Evolutionary conservation across 1,140 invertebrate genomes (phyloP).

Genomic region (Drosophila insularis): DNA sequence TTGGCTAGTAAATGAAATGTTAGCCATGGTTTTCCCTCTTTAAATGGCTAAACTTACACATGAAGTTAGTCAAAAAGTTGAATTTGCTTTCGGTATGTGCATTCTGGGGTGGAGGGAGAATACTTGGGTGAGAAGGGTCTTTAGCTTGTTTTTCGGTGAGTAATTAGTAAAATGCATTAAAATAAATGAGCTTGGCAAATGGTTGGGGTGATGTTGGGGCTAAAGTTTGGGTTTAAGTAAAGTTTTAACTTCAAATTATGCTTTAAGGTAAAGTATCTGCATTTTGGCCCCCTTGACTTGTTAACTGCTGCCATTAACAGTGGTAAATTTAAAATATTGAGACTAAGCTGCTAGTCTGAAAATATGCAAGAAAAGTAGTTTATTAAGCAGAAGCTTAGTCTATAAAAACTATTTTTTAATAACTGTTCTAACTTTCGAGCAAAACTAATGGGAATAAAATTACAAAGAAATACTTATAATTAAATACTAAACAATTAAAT

Average conservation of each 20-base stretch:
- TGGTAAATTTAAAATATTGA: no score
- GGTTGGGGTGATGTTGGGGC: slow-evolving; percentile 12
- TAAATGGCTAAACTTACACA: slow-evolving; percentile 71
- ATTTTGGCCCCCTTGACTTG: no score
- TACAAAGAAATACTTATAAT: no score
- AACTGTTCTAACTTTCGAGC: no score
- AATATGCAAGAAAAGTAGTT: no score
- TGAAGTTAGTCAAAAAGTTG: slow-evolving; percentile 70
- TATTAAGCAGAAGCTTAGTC: no score
- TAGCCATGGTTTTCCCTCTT: slow-evolving; percentile 46
- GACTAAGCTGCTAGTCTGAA: no score
- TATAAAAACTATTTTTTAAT: no score
- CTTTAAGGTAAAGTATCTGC: not conserved
- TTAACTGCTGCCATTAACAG: no score
- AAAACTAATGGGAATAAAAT: no score
- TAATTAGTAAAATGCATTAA: slow-evolving; percentile 78
- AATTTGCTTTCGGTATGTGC: slow-evolving; percentile 41
- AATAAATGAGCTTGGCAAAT: slow-evolving; percentile 60
- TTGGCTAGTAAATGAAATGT: slow-evolving; percentile 64
- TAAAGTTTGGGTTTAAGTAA: slow-evolving; percentile 12
- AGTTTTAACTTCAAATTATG: not conserved
- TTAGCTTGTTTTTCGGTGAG: slow-evolving; percentile 45
- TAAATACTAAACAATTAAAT: no score
- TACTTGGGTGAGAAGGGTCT: slow-evolving; percentile 17
- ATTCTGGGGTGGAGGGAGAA: slow-evolving; percentile 24